Evolutionary conservation across 2,113 vertebrate genomes (phyloP), one percentile per base, ranked within the genome.

Genomic region (Tupaia chinensis): DNA sequence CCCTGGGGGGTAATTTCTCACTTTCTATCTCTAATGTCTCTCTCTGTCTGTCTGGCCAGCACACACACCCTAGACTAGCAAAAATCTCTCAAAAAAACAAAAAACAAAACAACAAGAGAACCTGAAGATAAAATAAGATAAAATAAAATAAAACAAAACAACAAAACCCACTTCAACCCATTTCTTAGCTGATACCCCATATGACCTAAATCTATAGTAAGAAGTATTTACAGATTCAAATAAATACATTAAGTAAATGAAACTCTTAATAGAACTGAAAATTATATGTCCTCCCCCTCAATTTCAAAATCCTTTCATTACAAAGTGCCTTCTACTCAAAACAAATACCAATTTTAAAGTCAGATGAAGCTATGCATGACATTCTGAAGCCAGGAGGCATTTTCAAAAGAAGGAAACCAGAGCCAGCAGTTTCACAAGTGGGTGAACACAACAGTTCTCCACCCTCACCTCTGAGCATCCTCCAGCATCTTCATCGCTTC

Each of bases 401-500:
- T 74, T 29, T 61, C 94, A 80, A 34, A 32, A 87, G 73, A 13
- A 85, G 56, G 80, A 92, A 97, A 25, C 0, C 53, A 70, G 44
- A 10, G 1, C 63, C 73, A 29, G 58, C 79, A 66, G 79, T n/a
- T 97, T 87, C 79, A 25, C 10, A 53, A 66, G 89, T 93, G 83
- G 80, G 0, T 77, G 66, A 65, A 60, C 79, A 2, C 0, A 32
- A 19, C 90, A n/a, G 77, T 9, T 27, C 80, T 63, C 25, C 74
- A 60, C n/a, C 78, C 68, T 81, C 92, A 99, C 99, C 98, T 99
- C 92, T 98, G 99, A 95, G 98, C 98, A 68, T 99, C 99, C 97
- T 99, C 99, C 58, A 99, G 98, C 97, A 99, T 99, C 98, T 98
- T 99, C 99, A 99, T 99, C 60, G 99, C 99, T 95, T 99, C 99